Evolutionary conservation across 2,113 vertebrate genomes (phyloP).

Genomic region (Lophochroa leadbeateri): DNA sequence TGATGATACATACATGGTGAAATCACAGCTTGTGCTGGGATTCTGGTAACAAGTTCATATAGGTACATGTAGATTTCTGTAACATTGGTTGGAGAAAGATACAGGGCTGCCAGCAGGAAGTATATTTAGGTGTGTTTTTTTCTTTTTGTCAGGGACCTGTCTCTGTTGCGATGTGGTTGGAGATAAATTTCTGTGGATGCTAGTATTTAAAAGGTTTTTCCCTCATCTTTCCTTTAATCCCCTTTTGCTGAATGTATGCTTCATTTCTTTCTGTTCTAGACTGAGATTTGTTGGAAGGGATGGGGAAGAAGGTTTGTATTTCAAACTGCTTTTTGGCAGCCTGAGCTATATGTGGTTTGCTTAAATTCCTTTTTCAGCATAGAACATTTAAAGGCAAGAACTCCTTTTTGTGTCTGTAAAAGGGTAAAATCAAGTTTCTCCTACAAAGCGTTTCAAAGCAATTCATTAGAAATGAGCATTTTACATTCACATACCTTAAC

Average conservation of each 20-base stretch:
- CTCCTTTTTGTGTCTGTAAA: slow-evolving; percentile 46
- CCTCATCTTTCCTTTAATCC: slow-evolving; percentile 17
- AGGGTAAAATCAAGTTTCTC: slow-evolving; percentile 52
- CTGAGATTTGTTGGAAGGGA: slow-evolving; percentile 22
- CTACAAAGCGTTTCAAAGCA: slow-evolving; percentile 29
- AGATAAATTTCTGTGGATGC: slow-evolving; percentile 32
- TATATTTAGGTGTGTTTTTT: not conserved
- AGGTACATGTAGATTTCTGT: not conserved
- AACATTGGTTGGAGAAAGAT: not conserved
- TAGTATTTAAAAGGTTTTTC: slow-evolving; percentile 54
- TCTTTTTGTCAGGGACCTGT: not conserved
- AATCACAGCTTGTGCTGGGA: not conserved
- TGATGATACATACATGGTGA: rapidly evolving
- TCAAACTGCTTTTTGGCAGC: slow-evolving; percentile 6
- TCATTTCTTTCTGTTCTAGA: slow-evolving; percentile 6
- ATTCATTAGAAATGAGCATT: slow-evolving; percentile 53
- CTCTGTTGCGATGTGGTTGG: not conserved
- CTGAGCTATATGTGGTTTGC: slow-evolving; percentile 17
- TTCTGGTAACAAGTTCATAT: not conserved
- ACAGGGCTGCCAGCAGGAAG: not conserved
- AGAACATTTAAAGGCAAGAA: slow-evolving; percentile 48
- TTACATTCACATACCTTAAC: slow-evolving; percentile 51
- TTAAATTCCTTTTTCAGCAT: slow-evolving; percentile 38
- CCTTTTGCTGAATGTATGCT: slow-evolving; percentile 4
- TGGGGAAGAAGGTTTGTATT: slow-evolving; percentile 22